Evolutionary conservation across 2,797 vertebrate species (phyloP).

Genomic region (Helarctos malayanus): DNA sequence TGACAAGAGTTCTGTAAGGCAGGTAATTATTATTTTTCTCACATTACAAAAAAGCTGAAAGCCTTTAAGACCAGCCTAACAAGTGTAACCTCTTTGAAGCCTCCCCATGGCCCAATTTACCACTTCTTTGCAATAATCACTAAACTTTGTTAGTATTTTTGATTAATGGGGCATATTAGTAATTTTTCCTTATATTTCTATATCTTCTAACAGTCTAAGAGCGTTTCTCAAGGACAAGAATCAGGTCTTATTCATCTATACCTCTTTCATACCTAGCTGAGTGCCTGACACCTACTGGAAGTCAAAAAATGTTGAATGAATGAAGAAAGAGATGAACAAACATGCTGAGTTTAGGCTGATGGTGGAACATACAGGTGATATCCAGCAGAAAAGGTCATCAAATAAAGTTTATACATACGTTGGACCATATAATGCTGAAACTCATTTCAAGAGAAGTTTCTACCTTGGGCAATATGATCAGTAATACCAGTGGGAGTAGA

Average conservation of each 20-base stretch:
- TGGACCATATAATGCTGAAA: conserved; percentile 85
- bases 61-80: conserved; percentile 15
- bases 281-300: not conserved
- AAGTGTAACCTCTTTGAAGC: not conserved
- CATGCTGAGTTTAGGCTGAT: conserved; percentile 50
- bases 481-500: conserved; percentile 90
- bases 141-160: conserved; percentile 23
- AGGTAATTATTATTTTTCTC: conserved; percentile 63
- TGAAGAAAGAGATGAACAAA: conserved; percentile 58
- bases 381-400: conserved; percentile 80
- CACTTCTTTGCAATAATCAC: conserved; percentile 16
- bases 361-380: conserved; percentile 64
- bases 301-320: conserved; percentile 39
- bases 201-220: not conserved
- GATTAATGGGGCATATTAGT: not conserved
- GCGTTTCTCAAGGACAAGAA: conserved; percentile 31
- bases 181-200: not conserved
- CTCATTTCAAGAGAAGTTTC: conserved; percentile 83
- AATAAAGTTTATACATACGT: conserved; percentile 86
- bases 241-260: conserved; percentile 13
- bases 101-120: not conserved
- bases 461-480: conserved; percentile 88
- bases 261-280: conserved; percentile 34
- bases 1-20: conserved; percentile 61
- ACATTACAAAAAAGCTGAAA: conserved; percentile 45